Evolutionary conservation across 2,888 invertebrate species (phyloP), one percentile per base, ranked within the genome.

Genomic region (Xanthorhoe spadicearia): DNA sequence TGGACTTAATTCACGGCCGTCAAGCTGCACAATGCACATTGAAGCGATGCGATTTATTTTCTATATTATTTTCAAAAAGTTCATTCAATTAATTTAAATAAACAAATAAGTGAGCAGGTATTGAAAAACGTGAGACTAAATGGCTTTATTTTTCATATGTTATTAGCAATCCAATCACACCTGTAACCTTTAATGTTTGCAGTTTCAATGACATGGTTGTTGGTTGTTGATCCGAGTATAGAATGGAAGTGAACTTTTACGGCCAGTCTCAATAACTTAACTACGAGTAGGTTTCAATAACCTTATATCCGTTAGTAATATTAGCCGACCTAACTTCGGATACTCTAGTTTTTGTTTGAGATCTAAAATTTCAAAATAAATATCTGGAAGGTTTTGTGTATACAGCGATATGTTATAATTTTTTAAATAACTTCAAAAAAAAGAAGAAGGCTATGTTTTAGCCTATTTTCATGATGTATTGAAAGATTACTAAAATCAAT

Each of bases 1-100:
- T 69, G 71, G 61, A 49, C 18, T 18, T 46, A 35, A 72, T 77
- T 76, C 82, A 82, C 64, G 83, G 83, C 56, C 69, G 56, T 61
- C 28, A 13, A 32, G 32, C 6, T 32, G 32, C 32, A 32, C 32
- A 32, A 4, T 32, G 32, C 32, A 32, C 32, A 28, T 28, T 28
- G 2, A 28, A 28, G 28, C 28, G 28, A 28, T 28, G 5, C 2
- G 5, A 28, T 28, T 28, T n/a, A n/a, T n/a, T n/a, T n/a, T n/a
- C n/a, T 28, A 28, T 4, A 28, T 4, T 28, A 28, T 5, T 28
- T 28, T 4, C 28, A 28, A 28, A 28, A 28, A 13, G 38, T 43
- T 4, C 50, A 48, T 51, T 56, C 55, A 60, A 48, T 52, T n/a
- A 43, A 57, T 38, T 62, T 55, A 9, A 59, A 62, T 59, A 61